Evolutionary conservation across 2,797 vertebrate species (phyloP).

Genomic region (Enteromius trimaculatus): DNA sequence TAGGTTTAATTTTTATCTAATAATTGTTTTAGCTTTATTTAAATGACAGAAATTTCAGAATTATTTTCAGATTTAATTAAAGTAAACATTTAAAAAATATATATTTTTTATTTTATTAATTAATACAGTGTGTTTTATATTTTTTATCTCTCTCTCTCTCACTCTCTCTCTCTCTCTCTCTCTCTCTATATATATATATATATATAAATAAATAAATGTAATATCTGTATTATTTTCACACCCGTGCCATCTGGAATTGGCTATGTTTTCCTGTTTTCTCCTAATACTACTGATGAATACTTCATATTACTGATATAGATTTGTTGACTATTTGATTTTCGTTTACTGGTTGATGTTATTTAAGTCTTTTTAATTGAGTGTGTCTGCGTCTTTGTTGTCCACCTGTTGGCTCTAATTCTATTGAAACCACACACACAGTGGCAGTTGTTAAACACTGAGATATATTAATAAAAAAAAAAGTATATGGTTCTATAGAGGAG

Average conservation of each 20-base stretch:
- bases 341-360: neutral
- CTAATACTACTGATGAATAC: neutral
- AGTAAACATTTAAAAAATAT: neutral
- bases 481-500: neutral
- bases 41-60: neutral
- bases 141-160: no score
- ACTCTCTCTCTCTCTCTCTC: no score
- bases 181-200: no score
- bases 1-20: neutral
- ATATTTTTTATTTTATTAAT: neutral
- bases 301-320: neutral
- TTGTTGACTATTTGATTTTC: neutral
- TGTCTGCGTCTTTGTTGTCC: conserved; percentile 13
- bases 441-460: neutral
- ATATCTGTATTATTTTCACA: neutral
- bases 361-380: neutral
- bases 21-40: neutral
- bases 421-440: neutral
- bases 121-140: neutral
- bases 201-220: no score
- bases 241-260: neutral
- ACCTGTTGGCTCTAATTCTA: conserved; percentile 24
- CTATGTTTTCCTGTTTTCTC: neutral
- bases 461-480: neutral
- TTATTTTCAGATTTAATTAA: neutral